Evolutionary conservation across 2,113 vertebrate genomes (phyloP).

Genomic region (Proteles cristata): DNA sequence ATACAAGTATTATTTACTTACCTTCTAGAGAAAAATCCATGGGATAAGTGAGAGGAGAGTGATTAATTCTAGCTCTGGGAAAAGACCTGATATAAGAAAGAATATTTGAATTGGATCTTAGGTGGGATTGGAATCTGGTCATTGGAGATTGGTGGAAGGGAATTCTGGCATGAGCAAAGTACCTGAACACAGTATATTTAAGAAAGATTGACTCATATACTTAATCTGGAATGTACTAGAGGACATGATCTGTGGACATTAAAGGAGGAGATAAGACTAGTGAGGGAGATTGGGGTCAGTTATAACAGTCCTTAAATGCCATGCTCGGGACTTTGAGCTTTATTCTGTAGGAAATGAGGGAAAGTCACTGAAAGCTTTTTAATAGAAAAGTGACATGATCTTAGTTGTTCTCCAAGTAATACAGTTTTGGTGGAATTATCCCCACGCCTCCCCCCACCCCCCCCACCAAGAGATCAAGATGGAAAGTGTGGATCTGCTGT

Average conservation of each 20-base stretch:
- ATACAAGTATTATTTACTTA: neutral
- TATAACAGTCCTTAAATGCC: neutral
- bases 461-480: conserved; percentile 11
- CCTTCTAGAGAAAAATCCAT: neutral
- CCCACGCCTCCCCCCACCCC: neutral
- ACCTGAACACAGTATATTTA: neutral
- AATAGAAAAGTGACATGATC: conserved; percentile 21
- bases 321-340: conserved; percentile 1
- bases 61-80: neutral
- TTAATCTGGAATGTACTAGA: neutral
- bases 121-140: neutral
- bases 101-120: neutral
- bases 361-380: neutral
- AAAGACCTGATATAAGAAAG: neutral
- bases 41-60: neutral
- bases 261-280: neutral
- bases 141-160: neutral
- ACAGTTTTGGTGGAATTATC: conserved; percentile 54
- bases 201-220: neutral
- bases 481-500: conserved; percentile 33
- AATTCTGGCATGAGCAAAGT: neutral
- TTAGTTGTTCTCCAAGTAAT: conserved; percentile 49
- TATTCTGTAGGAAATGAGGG: neutral
- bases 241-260: too few species aligned
- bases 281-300: neutral